Evolutionary conservation across 2,888 invertebrate species (phyloP).

Genomic region (Drosophila dives): DNA sequence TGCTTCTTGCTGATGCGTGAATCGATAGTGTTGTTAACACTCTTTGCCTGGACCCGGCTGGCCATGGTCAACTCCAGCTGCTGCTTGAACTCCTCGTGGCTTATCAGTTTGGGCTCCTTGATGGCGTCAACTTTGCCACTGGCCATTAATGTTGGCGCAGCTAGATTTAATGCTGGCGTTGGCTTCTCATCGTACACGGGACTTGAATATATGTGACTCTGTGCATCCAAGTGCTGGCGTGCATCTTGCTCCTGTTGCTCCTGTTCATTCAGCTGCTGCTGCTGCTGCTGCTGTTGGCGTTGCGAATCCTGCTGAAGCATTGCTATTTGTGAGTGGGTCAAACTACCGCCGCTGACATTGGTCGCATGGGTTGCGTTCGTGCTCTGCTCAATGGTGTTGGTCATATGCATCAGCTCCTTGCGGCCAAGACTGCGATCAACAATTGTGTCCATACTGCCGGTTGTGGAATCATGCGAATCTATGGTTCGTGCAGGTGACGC

Average conservation of each 20-base stretch:
- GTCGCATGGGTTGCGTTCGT: conserved; percentile 77
- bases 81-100: conserved; percentile 82
- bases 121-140: conserved; percentile 25
- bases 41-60: conserved; percentile 52
- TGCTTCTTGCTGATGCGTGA: conserved; percentile 83
- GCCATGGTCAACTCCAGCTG: conserved; percentile 78
- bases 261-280: conserved; percentile 18
- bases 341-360: conserved; percentile 54
- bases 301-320: conserved; percentile 68
- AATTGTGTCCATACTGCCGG: conserved; percentile 84
- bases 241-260: conserved; percentile 42
- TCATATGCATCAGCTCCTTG: conserved; percentile 75
- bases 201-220: conserved; percentile 84
- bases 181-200: conserved; percentile 83
- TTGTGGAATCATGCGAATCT: conserved; percentile 83
- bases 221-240: conserved; percentile 73
- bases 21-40: conserved; percentile 71
- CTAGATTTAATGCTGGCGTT: conserved; percentile 65
- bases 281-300: conserved; percentile 42
- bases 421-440: conserved; percentile 80
- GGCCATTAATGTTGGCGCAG: conserved; percentile 65
- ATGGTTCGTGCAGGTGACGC: conserved; percentile 84
- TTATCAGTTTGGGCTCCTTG: conserved; percentile 78
- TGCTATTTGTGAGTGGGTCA: conserved; percentile 83
- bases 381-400: conserved; percentile 76